Evolutionary conservation across 2,797 vertebrate species (phyloP).

Genomic region (Glossophaga mutica): DNA sequence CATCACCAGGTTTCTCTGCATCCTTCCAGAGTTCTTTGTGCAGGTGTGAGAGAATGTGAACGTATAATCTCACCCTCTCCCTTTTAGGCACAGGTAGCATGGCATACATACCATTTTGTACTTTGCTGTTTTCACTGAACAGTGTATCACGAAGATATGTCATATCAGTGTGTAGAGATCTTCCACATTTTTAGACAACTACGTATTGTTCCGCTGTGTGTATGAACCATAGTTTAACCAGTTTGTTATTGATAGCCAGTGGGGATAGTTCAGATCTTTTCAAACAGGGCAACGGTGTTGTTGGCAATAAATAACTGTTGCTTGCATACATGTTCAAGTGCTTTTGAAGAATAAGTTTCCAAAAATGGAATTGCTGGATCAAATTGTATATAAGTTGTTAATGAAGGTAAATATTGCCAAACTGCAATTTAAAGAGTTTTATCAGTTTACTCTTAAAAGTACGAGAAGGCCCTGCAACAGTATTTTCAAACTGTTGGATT

Average conservation of each 20-base stretch:
- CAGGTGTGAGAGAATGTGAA: not conserved
- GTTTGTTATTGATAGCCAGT: not conserved
- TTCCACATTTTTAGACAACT: not conserved
- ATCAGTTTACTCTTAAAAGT: not conserved
- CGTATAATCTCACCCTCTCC: not conserved
- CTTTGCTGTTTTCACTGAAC: not conserved
- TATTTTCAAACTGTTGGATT: not conserved
- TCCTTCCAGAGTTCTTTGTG: not conserved
- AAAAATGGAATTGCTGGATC: not conserved
- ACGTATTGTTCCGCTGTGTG: not conserved
- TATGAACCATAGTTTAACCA: not conserved
- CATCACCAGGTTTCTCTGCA: not conserved
- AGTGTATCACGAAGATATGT: not conserved
- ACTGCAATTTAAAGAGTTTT: not conserved
- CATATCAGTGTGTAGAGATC: not conserved
- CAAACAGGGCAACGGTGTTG: not conserved
- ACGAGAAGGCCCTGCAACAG: not conserved
- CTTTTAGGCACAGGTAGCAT: not conserved
- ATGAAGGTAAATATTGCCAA: not conserved
- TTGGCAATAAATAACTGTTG: not conserved
- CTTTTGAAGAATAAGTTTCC: not conserved
- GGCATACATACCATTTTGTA: not conserved
- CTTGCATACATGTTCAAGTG: not conserved
- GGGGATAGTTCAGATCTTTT: not conserved
- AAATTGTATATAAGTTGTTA: not conserved